phyloP scores from a whole-genome alignment of 2,888 invertebrate species.

The Eumacrocentrus americanus region DNA sequence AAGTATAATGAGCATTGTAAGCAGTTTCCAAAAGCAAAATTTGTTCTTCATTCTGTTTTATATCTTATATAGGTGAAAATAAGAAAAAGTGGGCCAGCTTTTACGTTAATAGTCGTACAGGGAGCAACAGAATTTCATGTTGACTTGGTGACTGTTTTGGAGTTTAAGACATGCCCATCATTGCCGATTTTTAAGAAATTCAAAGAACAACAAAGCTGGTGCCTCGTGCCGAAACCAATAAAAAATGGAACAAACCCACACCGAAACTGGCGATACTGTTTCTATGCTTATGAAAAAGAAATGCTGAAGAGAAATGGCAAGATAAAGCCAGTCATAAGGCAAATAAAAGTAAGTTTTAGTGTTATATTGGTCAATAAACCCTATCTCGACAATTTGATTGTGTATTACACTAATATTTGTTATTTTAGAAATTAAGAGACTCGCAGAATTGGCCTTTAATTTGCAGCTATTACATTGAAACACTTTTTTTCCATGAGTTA shows the following conservation, averaged over 20 bases:
- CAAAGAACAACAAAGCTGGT: conserved; percentile 51
- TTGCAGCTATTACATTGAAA: conserved; percentile 68
- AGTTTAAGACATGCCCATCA: conserved; percentile 62
- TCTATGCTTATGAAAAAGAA: conserved; percentile 65
- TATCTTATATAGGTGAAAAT: conserved; percentile 48
- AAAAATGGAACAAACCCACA: conserved; percentile 36
- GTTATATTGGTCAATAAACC: too few species aligned
- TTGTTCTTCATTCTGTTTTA: neutral
- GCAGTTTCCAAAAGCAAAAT: neutral
- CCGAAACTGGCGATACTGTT: conserved; percentile 66
- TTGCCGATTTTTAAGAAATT: conserved; percentile 46
- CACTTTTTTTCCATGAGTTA: conserved; percentile 52
- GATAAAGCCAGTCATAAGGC: conserved; percentile 43
- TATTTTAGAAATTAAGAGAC: conserved; percentile 64
- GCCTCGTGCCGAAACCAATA: conserved; percentile 63
- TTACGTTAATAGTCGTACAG: conserved; percentile 62
- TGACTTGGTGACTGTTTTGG: conserved; percentile 66
- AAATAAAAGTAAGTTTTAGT: conserved; percentile 44
- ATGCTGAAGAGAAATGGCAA: conserved; percentile 58
- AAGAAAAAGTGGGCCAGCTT: conserved; percentile 65
- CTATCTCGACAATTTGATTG: conserved; percentile 22
- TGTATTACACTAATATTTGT: neutral
- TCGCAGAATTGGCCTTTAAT: conserved; percentile 60
- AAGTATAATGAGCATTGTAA: too few species aligned
- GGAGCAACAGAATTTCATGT: conserved; percentile 56